Base-by-base conservation (phyloP, 2,797 vertebrate species). In the Enteromius thamalakanensis region DNA sequence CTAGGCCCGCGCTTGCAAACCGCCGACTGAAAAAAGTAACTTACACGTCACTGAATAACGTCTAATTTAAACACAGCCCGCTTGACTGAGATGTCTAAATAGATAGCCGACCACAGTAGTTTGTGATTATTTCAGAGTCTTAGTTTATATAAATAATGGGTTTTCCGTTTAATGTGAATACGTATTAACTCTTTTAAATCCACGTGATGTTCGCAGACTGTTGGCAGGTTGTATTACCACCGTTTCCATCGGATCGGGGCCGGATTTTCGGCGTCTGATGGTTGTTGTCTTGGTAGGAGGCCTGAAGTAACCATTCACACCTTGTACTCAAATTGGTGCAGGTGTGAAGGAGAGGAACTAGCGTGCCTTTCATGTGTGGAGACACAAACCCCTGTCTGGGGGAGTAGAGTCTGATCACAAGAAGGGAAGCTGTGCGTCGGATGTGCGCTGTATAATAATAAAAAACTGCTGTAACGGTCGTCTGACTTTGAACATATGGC, bases 361-460 rank as follows among this genome's bases (percentile, higher is more conserved):
- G 69, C 64, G 71, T 40, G 34, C 37, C 93, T 92, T 94, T 95
- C 92, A 95, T 94, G 47, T 77, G 74, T 53, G 12, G 71, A 29
- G 23, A 7, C 34, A 7, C 34, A 82, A 45, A 42, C n/a, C 15
- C 45, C 15, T 19, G 58, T 69, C 64, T 47, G 34, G 11, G 49
- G 17, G 49, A 55, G 49, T 37, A 55, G 60, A 34, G 55, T 9
- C 42, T 72, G 40, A 47, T 40, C 72, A 76, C 42, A 37, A 77
- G 79, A 47, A 67, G 76, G 84, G 76, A 87, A 45, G 69, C 79
- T 89, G 74, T 81, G 58, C 19, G 76, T 60, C 84, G 84, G 68
- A 88, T 49, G 67, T 81, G 88, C 91, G 84, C 87, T 89, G 87
- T 90, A 87, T 86, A 87, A 74, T 51, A 70, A 78, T 90, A 87